Evolutionary conservation across 2,888 invertebrate genomes (phyloP).

Genomic region (Notocelia uddmanniana): DNA sequence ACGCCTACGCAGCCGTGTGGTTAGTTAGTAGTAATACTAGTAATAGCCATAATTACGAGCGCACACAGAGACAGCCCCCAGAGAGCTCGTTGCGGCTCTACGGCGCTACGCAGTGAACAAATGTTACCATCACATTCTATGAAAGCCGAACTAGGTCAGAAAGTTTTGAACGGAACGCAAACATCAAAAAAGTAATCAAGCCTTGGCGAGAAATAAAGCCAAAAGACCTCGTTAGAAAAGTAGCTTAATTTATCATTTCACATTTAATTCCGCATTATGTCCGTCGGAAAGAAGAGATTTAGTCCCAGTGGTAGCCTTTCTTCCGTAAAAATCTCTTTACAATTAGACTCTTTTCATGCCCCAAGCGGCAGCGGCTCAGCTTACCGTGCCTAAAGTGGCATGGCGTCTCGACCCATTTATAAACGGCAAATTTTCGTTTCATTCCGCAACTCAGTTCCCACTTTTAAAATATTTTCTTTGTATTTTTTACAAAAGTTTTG

Average conservation of each 20-base stretch:
- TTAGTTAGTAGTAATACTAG: slow-evolving; percentile 5
- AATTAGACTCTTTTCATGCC: slow-evolving; percentile 33
- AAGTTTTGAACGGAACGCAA: slow-evolving; percentile 25
- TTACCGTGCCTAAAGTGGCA: neutral
- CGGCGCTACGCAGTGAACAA: slow-evolving; percentile 13
- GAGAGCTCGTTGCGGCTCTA: slow-evolving; percentile 30
- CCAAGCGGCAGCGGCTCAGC: slow-evolving; percentile 12
- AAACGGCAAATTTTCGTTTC: slow-evolving; percentile 35
- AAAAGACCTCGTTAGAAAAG: slow-evolving; percentile 6
- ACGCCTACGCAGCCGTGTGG: too few relatives aligned
- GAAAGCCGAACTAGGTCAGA: slow-evolving; percentile 36
- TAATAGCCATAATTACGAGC: slow-evolving; percentile 28
- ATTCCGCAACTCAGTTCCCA: slow-evolving; percentile 31
- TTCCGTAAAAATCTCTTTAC: slow-evolving; percentile 13
- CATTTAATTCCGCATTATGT: slow-evolving; percentile 15
- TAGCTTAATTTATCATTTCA: slow-evolving; percentile 8
- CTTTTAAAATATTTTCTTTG: slow-evolving; percentile 28
- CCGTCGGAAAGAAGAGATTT: neutral
- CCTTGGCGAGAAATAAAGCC: slow-evolving; percentile 9
- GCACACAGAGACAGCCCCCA: slow-evolving; percentile 18
- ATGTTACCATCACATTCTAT: slow-evolving; percentile 17
- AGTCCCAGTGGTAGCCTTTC: slow-evolving; percentile 8
- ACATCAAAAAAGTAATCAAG: slow-evolving; percentile 25
- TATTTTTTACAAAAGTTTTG: slow-evolving; percentile 25
- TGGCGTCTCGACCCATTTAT: neutral